phyloP scores from a whole-genome alignment of 2,113 vertebrate genomes.

The Oryzias melastigma region DNA sequence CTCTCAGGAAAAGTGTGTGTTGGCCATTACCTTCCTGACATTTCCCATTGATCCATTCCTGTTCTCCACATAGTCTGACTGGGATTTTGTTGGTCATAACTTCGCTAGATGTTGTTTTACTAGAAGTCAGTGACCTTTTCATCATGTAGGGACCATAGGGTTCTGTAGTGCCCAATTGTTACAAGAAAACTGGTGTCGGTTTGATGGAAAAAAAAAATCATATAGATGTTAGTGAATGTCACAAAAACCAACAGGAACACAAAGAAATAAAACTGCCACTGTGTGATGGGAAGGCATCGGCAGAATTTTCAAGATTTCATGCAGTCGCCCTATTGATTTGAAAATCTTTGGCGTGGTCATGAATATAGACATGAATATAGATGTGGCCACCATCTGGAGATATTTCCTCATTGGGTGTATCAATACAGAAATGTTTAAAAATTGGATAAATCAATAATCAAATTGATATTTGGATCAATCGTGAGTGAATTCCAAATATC shows the following conservation, averaged over 20 bases:
- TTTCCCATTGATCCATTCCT: slow-evolving; percentile 28
- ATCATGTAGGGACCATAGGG: background rate
- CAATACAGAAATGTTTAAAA: too few relatives aligned
- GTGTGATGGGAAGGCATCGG: too few relatives aligned
- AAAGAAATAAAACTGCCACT: too few relatives aligned
- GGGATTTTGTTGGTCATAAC: slow-evolving; percentile 48
- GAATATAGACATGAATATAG: too few relatives aligned
- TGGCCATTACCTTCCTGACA: slow-evolving; percentile 26
- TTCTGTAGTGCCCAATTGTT: slow-evolving; percentile 10
- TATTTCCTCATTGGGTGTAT: too few relatives aligned
- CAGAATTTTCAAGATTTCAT: too few relatives aligned
- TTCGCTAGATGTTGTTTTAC: slow-evolving; percentile 36
- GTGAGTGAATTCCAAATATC: too few relatives aligned
- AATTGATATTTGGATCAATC: too few relatives aligned
- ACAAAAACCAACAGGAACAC: slow-evolving; percentile 10
- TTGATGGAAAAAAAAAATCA: slow-evolving; percentile 3
- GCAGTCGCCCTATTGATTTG: too few relatives aligned
- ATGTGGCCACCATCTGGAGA: too few relatives aligned
- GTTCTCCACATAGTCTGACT: background rate
- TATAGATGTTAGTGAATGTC: slow-evolving; percentile 30
- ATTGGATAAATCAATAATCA: too few relatives aligned
- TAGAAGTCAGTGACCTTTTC: slow-evolving; percentile 31
- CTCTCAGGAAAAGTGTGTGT: background rate
- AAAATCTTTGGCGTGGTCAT: too few relatives aligned
- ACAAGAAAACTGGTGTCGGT: slow-evolving; percentile 13